Evolutionary conservation across 1,140 invertebrate genomes (phyloP).

Genomic region (Camponotus vicinus): DNA sequence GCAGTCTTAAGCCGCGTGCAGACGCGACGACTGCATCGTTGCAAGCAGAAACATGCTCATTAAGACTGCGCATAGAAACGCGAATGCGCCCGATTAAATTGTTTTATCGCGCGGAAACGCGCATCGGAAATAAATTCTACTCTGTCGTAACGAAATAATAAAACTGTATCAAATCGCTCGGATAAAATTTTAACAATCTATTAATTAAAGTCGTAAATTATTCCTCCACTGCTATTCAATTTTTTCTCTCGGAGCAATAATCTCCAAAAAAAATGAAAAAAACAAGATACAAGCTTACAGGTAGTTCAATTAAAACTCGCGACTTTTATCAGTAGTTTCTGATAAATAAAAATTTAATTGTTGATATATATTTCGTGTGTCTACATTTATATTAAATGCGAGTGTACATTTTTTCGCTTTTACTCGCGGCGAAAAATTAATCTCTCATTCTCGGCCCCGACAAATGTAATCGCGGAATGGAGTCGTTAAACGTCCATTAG

Average conservation of each 20-base stretch:
- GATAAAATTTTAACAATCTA: background rate
- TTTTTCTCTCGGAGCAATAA: background rate
- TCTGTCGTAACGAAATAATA: background rate
- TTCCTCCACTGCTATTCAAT: too few species aligned
- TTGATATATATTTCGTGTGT: background rate
- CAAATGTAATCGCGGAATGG: background rate
- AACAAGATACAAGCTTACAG: background rate
- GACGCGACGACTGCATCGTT: slow-evolving; percentile 52
- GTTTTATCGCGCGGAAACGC: slow-evolving; percentile 1
- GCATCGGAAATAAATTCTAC: slow-evolving; percentile 33
- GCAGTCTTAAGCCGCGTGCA: slow-evolving; percentile 61
- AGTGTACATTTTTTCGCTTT: background rate
- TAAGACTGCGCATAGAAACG: slow-evolving; percentile 35
- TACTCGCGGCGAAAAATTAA: background rate
- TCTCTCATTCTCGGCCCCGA: background rate
- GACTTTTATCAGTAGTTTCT: background rate
- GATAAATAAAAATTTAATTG: too few species aligned
- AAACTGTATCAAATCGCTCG: slow-evolving; percentile 2
- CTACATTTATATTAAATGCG: background rate
- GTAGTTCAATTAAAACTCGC: background rate
- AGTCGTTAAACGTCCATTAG: slow-evolving; percentile 27
- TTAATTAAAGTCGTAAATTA: background rate
- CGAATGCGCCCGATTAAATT: slow-evolving; percentile 33
- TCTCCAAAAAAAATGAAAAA: background rate
- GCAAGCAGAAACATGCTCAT: slow-evolving; percentile 60